Conservation (phyloP, 2,797 vertebrate genomes). For the Hylomyscus alleni region DNA sequence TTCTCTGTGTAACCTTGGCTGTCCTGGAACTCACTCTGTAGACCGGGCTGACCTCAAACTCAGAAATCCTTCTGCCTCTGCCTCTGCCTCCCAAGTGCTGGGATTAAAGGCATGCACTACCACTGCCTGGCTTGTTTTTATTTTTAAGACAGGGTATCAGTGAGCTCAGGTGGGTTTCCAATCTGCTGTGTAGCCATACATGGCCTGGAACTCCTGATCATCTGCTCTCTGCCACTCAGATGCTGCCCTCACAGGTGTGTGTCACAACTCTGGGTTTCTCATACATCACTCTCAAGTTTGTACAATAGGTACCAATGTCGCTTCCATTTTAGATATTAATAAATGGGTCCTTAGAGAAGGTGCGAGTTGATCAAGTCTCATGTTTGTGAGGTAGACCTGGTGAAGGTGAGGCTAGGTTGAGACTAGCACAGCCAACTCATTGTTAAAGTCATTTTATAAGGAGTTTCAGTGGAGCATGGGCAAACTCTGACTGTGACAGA, state of each 20-base stretch:
- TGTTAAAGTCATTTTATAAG: neutral
- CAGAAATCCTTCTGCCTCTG: too few species aligned
- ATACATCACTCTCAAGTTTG: neutral
- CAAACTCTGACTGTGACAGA: neutral
- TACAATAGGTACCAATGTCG: neutral
- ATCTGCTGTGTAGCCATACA: neutral
- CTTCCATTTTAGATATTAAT: neutral
- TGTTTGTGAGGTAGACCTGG: neutral
- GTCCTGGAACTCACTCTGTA: too few species aligned
- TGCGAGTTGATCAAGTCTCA: neutral
- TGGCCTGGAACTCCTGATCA: neutral
- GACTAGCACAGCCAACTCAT: neutral
- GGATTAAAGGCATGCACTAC: too few species aligned
- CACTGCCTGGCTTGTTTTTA: too few species aligned
- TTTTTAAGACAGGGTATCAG: neutral
- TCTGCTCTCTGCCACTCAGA: neutral
- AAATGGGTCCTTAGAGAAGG: neutral
- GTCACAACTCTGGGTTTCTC: neutral
- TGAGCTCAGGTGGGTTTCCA: neutral
- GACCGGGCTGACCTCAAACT: too few species aligned
- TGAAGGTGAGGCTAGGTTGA: neutral
- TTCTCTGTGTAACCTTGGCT: too few species aligned
- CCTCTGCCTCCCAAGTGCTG: too few species aligned
- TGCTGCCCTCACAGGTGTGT: neutral
- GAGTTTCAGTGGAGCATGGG: neutral